Conservation (phyloP, 2,797 vertebrate genomes). For the Galaxias olidus region DNA sequence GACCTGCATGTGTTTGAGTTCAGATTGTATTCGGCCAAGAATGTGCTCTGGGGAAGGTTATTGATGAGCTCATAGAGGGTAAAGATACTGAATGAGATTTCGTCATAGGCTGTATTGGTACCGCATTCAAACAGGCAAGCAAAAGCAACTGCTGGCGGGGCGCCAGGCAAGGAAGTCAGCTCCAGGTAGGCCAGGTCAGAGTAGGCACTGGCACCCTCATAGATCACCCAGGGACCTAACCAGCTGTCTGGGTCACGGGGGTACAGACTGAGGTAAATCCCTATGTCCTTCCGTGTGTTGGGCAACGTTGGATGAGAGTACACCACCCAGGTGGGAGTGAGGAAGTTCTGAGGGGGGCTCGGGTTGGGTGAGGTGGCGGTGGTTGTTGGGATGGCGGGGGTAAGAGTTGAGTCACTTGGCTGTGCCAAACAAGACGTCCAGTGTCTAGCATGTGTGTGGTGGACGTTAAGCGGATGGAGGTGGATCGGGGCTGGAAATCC, state of each 20-base stretch:
- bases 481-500: slow-evolving; percentile 82
- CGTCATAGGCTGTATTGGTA: slow-evolving; percentile 79
- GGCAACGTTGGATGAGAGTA: slow-evolving; percentile 88
- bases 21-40: not conserved
- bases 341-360: slow-evolving; percentile 61
- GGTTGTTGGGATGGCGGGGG: not conserved
- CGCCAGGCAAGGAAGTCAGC: slow-evolving; percentile 60
- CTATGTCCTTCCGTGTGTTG: slow-evolving; percentile 81
- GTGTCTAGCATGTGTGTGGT: slow-evolving; percentile 29
- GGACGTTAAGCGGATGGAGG: slow-evolving; percentile 13
- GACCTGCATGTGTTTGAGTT: no score
- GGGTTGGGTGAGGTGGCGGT: not conserved
- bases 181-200: slow-evolving; percentile 89
- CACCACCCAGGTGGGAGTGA: slow-evolving; percentile 85
- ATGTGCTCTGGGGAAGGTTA: slow-evolving; percentile 71
- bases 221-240: slow-evolving; percentile 92
- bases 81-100: slow-evolving; percentile 92
- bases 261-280: slow-evolving; percentile 84
- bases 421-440: slow-evolving; percentile 30
- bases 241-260: slow-evolving; percentile 88
- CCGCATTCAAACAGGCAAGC: slow-evolving; percentile 92
- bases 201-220: slow-evolving; percentile 91
- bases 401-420: not conserved
- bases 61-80: slow-evolving; percentile 86
- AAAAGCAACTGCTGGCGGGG: slow-evolving; percentile 70